phyloP scores from a whole-genome alignment of 2,888 invertebrate species.

The Gasteruption jaculator region DNA sequence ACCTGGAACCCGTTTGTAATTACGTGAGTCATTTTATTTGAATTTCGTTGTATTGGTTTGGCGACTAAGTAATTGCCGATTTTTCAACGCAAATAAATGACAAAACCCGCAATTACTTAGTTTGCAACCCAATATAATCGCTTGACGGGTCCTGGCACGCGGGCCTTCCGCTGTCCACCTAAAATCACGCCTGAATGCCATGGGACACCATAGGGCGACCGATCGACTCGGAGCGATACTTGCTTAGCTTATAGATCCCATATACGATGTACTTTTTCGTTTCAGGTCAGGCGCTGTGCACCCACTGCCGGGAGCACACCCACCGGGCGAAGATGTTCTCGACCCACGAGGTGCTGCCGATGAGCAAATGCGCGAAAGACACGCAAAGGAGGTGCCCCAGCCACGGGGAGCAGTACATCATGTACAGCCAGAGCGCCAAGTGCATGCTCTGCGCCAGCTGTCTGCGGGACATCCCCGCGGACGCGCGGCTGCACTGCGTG shows the following conservation, averaged over 20 bases:
- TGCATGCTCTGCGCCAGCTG: slow-evolving; percentile 72
- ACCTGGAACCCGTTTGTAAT: no score
- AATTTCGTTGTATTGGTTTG: no score
- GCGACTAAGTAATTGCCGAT: no score
- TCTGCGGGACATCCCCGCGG: slow-evolving; percentile 66
- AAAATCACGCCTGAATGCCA: no score
- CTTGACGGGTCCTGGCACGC: no score
- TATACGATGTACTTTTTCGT: background rate
- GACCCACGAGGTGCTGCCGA: slow-evolving; percentile 67
- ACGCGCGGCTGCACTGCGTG: slow-evolving; percentile 65
- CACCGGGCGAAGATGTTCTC: slow-evolving; percentile 76
- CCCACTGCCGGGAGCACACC: slow-evolving; percentile 66
- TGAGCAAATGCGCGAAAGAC: slow-evolving; percentile 67
- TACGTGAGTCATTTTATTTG: no score
- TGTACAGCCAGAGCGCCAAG: slow-evolving; percentile 68
- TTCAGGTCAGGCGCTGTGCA: slow-evolving; percentile 68
- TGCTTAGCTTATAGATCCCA: background rate
- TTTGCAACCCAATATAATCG: no score
- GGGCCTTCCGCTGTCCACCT: no score
- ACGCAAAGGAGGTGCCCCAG: slow-evolving; percentile 65
- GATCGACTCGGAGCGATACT: background rate
- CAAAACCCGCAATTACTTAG: no score
- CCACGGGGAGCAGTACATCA: slow-evolving; percentile 71
- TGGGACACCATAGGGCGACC: no score
- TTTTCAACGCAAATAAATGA: no score